Evolutionary conservation across 1,140 invertebrate species (phyloP), one percentile per base, ranked within the genome.

Genomic region (Lepeophtheirus salmonis): DNA sequence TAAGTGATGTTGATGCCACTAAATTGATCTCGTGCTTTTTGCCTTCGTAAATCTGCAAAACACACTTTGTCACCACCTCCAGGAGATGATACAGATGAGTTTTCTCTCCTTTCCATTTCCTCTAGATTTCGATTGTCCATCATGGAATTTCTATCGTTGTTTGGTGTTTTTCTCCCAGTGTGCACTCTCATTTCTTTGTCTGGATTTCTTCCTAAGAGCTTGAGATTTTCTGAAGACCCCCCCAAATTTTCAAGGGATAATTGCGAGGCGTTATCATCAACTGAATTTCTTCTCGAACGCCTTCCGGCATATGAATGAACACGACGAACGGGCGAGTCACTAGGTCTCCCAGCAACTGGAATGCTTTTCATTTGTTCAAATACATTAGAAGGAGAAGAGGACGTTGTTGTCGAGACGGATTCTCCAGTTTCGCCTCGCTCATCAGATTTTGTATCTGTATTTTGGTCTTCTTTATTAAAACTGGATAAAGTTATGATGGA

Each of bases 211-310:
- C 75, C 78, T 65, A 76, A 76, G 65, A 78, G 76, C 68, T 75
- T 79, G 67, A 77, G 71, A 67, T 80, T 81, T 68, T 76, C 85
- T 75, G 86, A 83, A 30, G 67, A 68, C 80, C 85, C 87, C 23
- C 87, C 86, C 72, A 91, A 89, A 71, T 91, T 89, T 74, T 91
- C 87, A 23, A 89, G 83, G 0, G 86, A 89, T 62, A 91, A 71
- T 70, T 72, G 73, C 23, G 85, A 89, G 67, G 89, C 86, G 13
- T 68, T 69, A 67, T 89, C 87, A 41, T 82, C 81, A 52, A 86
- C 76, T 50, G 86, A 89, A 68, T 87, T 86, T 50, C 86, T 75
- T 25, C 87, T 74, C 10, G 85, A 89, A 23, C 86, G 77, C 50
- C 86, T 76, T 52, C 83, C 86, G 69, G 82, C 86, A 65, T 80